Evolutionary conservation across 1,140 invertebrate genomes (phyloP).

Genomic region (Bombus pascuorum): DNA sequence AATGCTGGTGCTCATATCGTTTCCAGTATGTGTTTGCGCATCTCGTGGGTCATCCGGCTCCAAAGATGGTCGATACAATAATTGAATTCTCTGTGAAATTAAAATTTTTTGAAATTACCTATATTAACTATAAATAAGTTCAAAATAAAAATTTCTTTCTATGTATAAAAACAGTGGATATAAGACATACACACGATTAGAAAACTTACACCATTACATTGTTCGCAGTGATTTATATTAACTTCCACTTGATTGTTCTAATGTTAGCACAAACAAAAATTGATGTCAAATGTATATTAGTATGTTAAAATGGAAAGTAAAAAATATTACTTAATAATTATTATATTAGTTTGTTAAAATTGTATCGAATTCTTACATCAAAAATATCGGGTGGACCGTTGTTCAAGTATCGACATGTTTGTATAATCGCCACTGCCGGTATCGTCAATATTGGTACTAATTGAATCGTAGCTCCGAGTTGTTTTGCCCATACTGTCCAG

Average conservation of each 20-base stretch:
- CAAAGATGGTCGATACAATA: constrained; percentile 87
- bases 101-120: neutral
- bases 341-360: neutral
- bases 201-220: constrained; percentile 81
- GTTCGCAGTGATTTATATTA: constrained; percentile 80
- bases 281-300: constrained; percentile 10
- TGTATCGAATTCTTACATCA: constrained; percentile 86
- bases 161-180: neutral
- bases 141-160: no score
- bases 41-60: constrained; percentile 77
- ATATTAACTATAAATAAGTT: neutral
- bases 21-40: constrained; percentile 69
- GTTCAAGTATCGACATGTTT: constrained; percentile 92
- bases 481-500: constrained; percentile 90
- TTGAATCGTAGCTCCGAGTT: constrained; percentile 90
- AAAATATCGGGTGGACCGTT: constrained; percentile 92
- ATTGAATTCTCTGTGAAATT: constrained; percentile 86
- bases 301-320: neutral
- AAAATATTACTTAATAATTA: neutral
- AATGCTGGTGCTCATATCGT: constrained; percentile 67
- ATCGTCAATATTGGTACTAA: constrained; percentile 89
- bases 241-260: constrained; percentile 79
- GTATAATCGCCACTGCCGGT: constrained; percentile 90
- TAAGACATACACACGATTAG: neutral
- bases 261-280: constrained; percentile 69